Percentiles rank a stretch among this genome's conserved stretches.
phyloP scores from a whole-genome alignment of 2,888 invertebrate genomes.

The Pantelozetes paolii region DNA sequence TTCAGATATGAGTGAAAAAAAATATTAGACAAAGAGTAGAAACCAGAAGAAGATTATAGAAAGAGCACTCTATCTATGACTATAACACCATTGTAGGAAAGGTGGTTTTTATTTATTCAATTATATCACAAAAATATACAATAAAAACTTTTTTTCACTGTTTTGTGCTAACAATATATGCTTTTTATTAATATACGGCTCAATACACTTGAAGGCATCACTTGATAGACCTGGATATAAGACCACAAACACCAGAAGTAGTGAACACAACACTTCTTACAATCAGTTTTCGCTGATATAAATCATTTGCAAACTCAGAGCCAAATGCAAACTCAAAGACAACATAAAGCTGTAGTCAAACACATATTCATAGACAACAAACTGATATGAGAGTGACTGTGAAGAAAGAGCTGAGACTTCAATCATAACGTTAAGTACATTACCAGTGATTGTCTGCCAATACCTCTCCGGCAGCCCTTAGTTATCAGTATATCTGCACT shows the following conservation, averaged over 20 bases:
- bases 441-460: background rate
- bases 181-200: background rate
- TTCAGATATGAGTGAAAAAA: background rate
- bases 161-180: background rate
- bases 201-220: constrained; percentile 8
- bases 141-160: background rate
- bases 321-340: background rate
- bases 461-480: too few species aligned
- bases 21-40: background rate
- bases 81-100: background rate
- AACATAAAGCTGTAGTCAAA: background rate
- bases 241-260: background rate
- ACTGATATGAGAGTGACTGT: too few species aligned
- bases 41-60: background rate
- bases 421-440: background rate
- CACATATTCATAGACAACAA: background rate
- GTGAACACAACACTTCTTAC: background rate
- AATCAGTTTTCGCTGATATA: background rate
- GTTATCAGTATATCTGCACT: background rate
- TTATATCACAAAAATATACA: background rate
- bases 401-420: background rate
- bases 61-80: background rate
- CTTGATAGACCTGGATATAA: background rate
- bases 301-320: background rate
- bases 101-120: background rate